Percentiles rank a stretch among this genome's conserved stretches.
Evolutionary conservation across 2,797 vertebrate species (phyloP).

Genomic region (Sciaenops ocellatus): DNA sequence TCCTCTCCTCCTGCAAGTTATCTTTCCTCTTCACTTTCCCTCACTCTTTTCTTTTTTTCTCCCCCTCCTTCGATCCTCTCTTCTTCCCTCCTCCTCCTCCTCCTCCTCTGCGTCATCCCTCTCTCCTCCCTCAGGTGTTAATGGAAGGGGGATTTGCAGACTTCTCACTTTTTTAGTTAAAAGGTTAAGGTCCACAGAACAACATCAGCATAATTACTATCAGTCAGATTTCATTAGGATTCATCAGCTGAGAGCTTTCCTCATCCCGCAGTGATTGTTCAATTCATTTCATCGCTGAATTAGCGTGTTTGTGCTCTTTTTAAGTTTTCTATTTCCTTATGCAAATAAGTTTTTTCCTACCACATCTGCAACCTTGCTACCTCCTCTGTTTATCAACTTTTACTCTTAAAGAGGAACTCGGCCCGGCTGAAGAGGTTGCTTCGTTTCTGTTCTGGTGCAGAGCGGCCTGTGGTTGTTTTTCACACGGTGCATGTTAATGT

Average conservation of each 20-base stretch:
- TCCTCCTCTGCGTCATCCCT: neutral
- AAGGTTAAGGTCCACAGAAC: conserved; percentile 86
- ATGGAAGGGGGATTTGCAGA: conserved; percentile 82
- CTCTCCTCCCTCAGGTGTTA: conserved; percentile 75
- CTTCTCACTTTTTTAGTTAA: conserved; percentile 77
- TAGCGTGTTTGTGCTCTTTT: conserved; percentile 80
- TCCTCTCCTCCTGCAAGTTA: neutral
- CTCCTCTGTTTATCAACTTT: conserved; percentile 35
- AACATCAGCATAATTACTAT: conserved; percentile 87
- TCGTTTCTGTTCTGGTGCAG: neutral
- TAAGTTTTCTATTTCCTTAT: conserved; percentile 78
- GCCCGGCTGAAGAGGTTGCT: conserved; percentile 20
- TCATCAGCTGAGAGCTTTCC: conserved; percentile 80
- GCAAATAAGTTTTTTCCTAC: conserved; percentile 57
- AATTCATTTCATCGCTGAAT: conserved; percentile 85
- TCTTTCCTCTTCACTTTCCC: neutral
- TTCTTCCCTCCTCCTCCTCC: neutral
- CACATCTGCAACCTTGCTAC: conserved; percentile 28
- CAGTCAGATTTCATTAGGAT: conserved; percentile 87
- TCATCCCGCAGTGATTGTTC: conserved; percentile 75
- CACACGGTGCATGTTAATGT: conserved; percentile 13
- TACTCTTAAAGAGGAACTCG: conserved; percentile 8
- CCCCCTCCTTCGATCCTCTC: neutral
- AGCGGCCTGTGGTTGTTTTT: neutral
- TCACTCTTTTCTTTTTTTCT: neutral